Base-by-base conservation (phyloP, 2,888 invertebrate genomes). In the Ectemnius continuus region DNA sequence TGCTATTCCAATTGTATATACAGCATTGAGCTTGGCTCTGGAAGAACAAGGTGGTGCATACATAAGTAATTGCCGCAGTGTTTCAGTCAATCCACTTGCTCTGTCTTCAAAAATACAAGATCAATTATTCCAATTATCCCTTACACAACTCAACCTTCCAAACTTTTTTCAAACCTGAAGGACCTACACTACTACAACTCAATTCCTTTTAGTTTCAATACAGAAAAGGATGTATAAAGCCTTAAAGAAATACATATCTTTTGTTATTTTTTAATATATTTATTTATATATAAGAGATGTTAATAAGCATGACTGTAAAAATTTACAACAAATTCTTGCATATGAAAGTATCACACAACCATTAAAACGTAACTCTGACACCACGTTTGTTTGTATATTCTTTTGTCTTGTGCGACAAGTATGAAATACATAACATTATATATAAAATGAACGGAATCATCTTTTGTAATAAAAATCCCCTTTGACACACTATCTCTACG, bases 31-130 rank as follows among this genome's bases (percentile, higher is more conserved):
- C 59, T 93, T 94, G 59, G 92, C 93, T 46, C 91, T 97, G 20
- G 95, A 96, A 88, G 94, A 94, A 3, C 92, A 93, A 85, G 96
- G 97, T 1, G 97, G 97, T n/a, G 91, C 94, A 4, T 98, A 97
- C 87, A 94, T 97, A 46, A 94, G 94, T 86, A 97, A 97, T 88
- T 96, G 97, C 85, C 91, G 92, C 74, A 93, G 94, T 83, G 92
- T 93, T 0, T 91, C 93, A 2, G 92, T 93, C 70, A 92, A 92
- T 82, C 85, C 91, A 0, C 92, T 92, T 80, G 95, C 94, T 2
- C 92, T 93, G 75, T 92, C 94, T 85, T 84, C 90, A 47, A 91
- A 92, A 2, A 87, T 93, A 66, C 95, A 96, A 90, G 93, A 94
- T 84, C 93, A 92, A 87, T 91, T 97, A 48, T 96, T 96, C 91